Evolutionary conservation across 2,888 invertebrate species (phyloP).

Genomic region (Acleris cristana): DNA sequence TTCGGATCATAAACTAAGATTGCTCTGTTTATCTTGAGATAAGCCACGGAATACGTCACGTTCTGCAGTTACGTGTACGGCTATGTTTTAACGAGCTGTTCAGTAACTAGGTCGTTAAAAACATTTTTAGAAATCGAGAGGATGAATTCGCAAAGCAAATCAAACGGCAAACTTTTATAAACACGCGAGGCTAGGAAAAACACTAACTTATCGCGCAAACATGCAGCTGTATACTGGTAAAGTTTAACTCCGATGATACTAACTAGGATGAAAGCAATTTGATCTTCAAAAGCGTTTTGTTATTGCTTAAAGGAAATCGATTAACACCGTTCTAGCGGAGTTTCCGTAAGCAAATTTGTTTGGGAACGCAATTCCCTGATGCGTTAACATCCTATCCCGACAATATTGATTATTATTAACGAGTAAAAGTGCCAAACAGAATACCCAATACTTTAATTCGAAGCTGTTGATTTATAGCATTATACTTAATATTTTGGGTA

Average conservation of each 20-base stretch:
- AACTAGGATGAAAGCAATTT: constrained; percentile 29
- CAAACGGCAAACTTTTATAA: constrained; percentile 1
- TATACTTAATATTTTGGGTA: too few species aligned
- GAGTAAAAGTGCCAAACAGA: background rate
- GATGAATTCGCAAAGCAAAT: background rate
- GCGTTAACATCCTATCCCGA: constrained; percentile 29
- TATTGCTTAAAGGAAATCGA: constrained; percentile 32
- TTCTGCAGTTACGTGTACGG: constrained; percentile 12
- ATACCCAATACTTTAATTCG: background rate
- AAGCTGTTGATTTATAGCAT: too few species aligned
- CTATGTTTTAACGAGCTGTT: constrained; percentile 6
- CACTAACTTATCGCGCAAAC: background rate
- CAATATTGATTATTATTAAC: constrained; percentile 32
- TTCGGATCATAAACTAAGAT: constrained; percentile 30
- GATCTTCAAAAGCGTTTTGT: constrained; percentile 34
- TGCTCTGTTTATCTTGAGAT: constrained; percentile 33
- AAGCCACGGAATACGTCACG: constrained; percentile 18
- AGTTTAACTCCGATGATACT: constrained; percentile 8
- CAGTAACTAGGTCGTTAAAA: background rate
- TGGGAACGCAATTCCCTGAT: constrained; percentile 32
- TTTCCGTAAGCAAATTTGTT: constrained; percentile 38
- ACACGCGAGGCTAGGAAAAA: background rate
- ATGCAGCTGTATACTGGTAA: constrained; percentile 3
- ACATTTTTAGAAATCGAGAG: background rate
- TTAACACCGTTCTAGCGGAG: constrained; percentile 31